phyloP scores from a whole-genome alignment of 1,140 invertebrate genomes.

The Leucophenga varia region DNA sequence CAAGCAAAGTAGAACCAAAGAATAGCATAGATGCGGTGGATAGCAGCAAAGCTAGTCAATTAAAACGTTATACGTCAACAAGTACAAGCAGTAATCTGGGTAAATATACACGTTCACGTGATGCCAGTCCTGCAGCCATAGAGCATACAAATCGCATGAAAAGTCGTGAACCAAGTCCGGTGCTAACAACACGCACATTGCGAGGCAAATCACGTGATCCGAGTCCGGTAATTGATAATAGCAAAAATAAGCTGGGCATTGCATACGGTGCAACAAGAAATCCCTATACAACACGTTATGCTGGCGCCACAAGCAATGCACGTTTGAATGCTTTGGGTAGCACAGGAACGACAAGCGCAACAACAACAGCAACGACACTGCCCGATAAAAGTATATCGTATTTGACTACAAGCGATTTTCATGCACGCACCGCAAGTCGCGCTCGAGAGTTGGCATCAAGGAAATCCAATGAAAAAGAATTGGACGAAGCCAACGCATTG shows the following conservation, averaged over 20 bases:
- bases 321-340: slow-evolving; percentile 18
- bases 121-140: slow-evolving; percentile 48
- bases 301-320: slow-evolving; percentile 2
- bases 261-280: slow-evolving; percentile 5
- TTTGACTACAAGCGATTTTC: slow-evolving; percentile 46
- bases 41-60: slow-evolving; percentile 22
- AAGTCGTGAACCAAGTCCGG: slow-evolving; percentile 45
- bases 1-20: slow-evolving; percentile 32
- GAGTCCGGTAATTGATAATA: slow-evolving; percentile 17
- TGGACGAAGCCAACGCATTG: slow-evolving; percentile 14
- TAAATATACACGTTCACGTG: slow-evolving; percentile 44
- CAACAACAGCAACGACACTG: slow-evolving; percentile 12
- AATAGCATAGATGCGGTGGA: slow-evolving; percentile 21
- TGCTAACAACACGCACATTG: slow-evolving; percentile 25
- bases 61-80: slow-evolving; percentile 36
- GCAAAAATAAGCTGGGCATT: not conserved
- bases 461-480: slow-evolving; percentile 34
- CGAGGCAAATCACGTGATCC: slow-evolving; percentile 45
- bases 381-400: slow-evolving; percentile 43
- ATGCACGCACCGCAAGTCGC: slow-evolving; percentile 42
- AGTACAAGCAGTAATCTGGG: slow-evolving; percentile 32
- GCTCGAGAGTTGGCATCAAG: slow-evolving; percentile 24
- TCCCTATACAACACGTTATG: slow-evolving; percentile 18
- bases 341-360: no score
- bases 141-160: slow-evolving; percentile 45